phyloP scores from a whole-genome alignment of 2,888 invertebrate genomes.

The Drosophila infuscata region DNA sequence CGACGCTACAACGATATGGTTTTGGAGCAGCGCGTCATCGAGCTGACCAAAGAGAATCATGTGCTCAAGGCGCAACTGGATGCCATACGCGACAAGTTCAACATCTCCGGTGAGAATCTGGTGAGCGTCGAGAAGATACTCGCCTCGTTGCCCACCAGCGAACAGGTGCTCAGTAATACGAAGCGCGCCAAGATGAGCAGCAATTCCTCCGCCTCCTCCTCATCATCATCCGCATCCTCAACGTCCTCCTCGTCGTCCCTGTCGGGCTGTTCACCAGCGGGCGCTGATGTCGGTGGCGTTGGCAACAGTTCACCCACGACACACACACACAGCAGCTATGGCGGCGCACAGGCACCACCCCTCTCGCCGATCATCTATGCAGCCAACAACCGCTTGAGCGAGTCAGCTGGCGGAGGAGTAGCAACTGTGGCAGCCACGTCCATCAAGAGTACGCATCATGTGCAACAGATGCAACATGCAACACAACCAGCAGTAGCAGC shows the following conservation, averaged over 20 bases:
- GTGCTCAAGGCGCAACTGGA: slow-evolving; percentile 96
- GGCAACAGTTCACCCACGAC: slow-evolving; percentile 38
- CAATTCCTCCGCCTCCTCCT: slow-evolving; percentile 24
- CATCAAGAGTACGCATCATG: slow-evolving; percentile 53
- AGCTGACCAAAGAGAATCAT: slow-evolving; percentile 97
- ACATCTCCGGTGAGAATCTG: slow-evolving; percentile 93
- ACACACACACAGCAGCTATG: slow-evolving; percentile 52
- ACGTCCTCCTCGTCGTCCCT: slow-evolving; percentile 35
- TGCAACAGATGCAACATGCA: slow-evolving; percentile 46
- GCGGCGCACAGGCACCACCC: slow-evolving; percentile 43
- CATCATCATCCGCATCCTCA: slow-evolving; percentile 39
- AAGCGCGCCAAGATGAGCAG: slow-evolving; percentile 87
- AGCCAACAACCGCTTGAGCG: slow-evolving; percentile 30
- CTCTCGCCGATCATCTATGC: slow-evolving; percentile 64
- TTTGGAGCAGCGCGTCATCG: slow-evolving; percentile 96
- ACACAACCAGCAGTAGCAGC: slow-evolving; percentile 32
- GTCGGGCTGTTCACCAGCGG: slow-evolving; percentile 20
- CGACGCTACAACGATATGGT: slow-evolving; percentile 98
- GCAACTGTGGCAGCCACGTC: not conserved
- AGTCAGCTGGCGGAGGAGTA: not conserved
- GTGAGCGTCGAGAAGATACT: slow-evolving; percentile 95
- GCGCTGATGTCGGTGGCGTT: not conserved
- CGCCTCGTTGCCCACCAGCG: slow-evolving; percentile 93
- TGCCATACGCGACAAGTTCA: slow-evolving; percentile 96
- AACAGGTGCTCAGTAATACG: slow-evolving; percentile 93